A percentile compares a stretch with the other conserved stretches of the same genome.
Conservation (phyloP, 2,113 vertebrate species). For the Phylloscopus whistleri region DNA sequence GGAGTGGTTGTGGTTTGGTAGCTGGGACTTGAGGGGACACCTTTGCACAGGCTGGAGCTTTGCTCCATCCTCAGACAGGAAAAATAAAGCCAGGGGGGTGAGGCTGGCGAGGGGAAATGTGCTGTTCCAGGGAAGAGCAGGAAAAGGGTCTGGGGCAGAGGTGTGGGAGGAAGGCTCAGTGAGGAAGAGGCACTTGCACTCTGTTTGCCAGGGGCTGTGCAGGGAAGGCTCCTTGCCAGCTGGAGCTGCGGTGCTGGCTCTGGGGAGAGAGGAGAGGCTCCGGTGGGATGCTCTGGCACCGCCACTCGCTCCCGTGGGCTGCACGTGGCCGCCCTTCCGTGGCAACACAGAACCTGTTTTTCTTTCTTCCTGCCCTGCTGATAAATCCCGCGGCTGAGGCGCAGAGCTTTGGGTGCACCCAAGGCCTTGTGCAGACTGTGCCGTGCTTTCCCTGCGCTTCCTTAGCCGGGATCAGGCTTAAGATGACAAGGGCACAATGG, state of each 20-base stretch:
- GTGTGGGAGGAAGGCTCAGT: not conserved
- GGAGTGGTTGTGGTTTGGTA: not conserved
- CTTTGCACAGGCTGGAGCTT: not conserved
- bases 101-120: not conserved
- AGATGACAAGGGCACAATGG: slow-evolving; percentile 19
- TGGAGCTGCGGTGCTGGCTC: fast-evolving
- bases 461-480: not conserved
- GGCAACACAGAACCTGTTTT: not conserved
- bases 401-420: fast-evolving
- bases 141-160: not conserved
- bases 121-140: not conserved
- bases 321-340: not conserved
- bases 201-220: fast-evolving
- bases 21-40: not conserved
- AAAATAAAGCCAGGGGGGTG: fast-evolving
- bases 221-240: not conserved
- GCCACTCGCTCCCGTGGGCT: fast-evolving
- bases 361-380: not conserved
- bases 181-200: not conserved
- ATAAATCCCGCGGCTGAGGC: not conserved
- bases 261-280: not conserved
- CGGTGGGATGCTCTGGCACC: fast-evolving
- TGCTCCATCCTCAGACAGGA: not conserved
- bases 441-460: not conserved
- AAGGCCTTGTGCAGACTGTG: fast-evolving